These are phyloP conservation scores for Amblyjoppa fuscipennis DNA, from an alignment of 2,888 invertebrate genomes.

Conservation along the genomic window DNA sequence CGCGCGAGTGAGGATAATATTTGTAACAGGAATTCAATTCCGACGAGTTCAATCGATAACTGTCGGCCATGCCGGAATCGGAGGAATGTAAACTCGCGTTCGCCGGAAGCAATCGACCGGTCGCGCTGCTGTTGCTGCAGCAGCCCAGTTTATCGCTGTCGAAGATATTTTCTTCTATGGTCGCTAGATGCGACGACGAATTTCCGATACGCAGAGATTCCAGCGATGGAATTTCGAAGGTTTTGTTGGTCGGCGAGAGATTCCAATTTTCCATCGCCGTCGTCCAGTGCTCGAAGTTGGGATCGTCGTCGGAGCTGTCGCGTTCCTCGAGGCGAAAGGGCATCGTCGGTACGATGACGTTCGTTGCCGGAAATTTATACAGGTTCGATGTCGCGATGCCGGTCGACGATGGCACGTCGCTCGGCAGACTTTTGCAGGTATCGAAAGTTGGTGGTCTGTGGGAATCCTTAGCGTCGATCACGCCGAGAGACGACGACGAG, in stretches of 20 bases:
- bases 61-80: conserved; percentile 94
- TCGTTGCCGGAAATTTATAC: conserved; percentile 63
- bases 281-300: conserved; percentile 55
- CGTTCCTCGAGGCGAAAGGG: conserved; percentile 48
- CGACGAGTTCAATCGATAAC: conserved; percentile 86
- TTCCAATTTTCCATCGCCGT: conserved; percentile 69
- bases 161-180: conserved; percentile 51
- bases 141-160: conserved; percentile 32
- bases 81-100: conserved; percentile 86
- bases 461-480: conserved; percentile 21
- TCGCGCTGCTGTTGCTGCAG: conserved; percentile 27
- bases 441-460: conserved; percentile 65
- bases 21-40: conserved; percentile 78
- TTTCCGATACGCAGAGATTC: conserved; percentile 50
- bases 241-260: conserved; percentile 60
- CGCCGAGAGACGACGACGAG: conserved; percentile 70
- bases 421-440: conserved; percentile 77
- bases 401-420: conserved; percentile 38
- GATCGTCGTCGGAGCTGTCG: conserved; percentile 61
- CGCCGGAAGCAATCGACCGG: conserved; percentile 36
- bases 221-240: conserved; percentile 44
- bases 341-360: conserved; percentile 63
- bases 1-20: conserved; percentile 67
- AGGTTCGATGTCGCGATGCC: conserved; percentile 60
- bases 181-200: conserved; percentile 34